These are phyloP conservation scores for Leptogaster cylindrica DNA, from an alignment of 2,888 invertebrate species.

Conservation along the genomic window DNA sequence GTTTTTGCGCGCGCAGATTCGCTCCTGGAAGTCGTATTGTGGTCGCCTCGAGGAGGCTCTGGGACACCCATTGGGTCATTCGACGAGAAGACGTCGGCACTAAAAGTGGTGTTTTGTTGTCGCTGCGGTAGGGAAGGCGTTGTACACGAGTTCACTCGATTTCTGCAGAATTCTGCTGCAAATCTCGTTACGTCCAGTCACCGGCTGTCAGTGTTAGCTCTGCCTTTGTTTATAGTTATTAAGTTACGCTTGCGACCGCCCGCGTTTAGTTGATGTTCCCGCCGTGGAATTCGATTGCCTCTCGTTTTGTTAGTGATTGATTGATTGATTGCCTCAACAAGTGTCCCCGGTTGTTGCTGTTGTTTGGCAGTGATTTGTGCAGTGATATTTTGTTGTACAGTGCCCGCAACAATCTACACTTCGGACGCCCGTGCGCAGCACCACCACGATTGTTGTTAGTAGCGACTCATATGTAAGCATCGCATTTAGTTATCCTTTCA, in stretches of 20 bases:
- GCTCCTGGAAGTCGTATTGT: slow-evolving; percentile 27
- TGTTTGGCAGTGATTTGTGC: background rate
- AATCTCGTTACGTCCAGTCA: too few relatives aligned
- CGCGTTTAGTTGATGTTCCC: slow-evolving; percentile 11
- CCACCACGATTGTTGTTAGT: slow-evolving; percentile 44
- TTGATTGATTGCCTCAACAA: background rate
- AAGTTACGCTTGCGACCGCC: too few relatives aligned
- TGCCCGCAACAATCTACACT: background rate
- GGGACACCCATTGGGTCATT: slow-evolving; percentile 40
- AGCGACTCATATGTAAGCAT: slow-evolving; percentile 45
- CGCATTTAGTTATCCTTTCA: too few relatives aligned
- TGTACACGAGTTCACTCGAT: background rate
- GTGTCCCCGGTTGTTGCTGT: background rate
- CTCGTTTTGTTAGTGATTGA: background rate
- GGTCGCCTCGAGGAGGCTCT: background rate
- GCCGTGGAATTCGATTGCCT: background rate
- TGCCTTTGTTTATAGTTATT: too few relatives aligned
- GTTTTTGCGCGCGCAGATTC: slow-evolving; percentile 24
- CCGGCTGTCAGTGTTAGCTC: too few relatives aligned
- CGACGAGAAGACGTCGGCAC: slow-evolving; percentile 45
- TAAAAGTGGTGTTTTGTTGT: slow-evolving; percentile 25
- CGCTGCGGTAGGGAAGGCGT: background rate
- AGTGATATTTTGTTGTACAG: background rate
- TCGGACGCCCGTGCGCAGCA: background rate
- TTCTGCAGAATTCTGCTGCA: background rate